Base-by-base conservation (phyloP, 2,797 vertebrate species). In the Erethizon dorsatum region DNA sequence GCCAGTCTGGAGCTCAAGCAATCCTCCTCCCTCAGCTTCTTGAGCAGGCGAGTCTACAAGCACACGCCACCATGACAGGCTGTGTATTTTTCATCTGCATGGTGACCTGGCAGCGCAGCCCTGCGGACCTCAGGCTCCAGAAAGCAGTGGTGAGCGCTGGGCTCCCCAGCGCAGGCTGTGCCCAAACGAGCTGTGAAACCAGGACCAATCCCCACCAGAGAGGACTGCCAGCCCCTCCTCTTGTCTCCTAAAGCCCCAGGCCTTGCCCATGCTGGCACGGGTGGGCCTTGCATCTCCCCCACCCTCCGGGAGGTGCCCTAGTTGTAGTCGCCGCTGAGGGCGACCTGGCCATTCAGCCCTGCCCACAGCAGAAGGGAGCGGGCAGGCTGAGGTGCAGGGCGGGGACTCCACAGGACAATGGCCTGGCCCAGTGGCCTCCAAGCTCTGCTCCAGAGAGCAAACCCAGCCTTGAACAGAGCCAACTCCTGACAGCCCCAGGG, bases 331-430 rank as follows among this genome's bases (percentile, higher is more conserved):
- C 37, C 47, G 14, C 52, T 24, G 33, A 78, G 63, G 13, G 31
- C 37, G 52, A 24, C n/a, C 7, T 69, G 61, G 17, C 37, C 22
- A 26, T 6, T 47, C 22, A 75, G 41, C 22, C 24, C 5, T 47
- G 41, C 5, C 71, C 71, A 75, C 69, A 22, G 71, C 71, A 45
- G 33, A 22, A 75, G 73, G n/a, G 15, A 26, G 0, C 26, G 0
- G 2, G 7, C 1, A 17, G 18, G 65, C 2, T 4, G 2, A 9
- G 15, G 26, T 28, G 3, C 0, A 47, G 67, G 12, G 2, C 5
- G 9, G 87, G 65, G 26, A 8, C 37, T 7, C 1, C 0, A 0
- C 41, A 5, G 50, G 20, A 3, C 1, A 0, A 31, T 0, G 11
- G 52, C 56, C 84, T 0, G 11, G 6, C 18, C 1, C 13, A 75